These are phyloP conservation scores for Theonella swinhoei DNA, from an alignment of 37 sponge, comb jelly and placozoan genomes.

Conservation along the genomic window DNA sequence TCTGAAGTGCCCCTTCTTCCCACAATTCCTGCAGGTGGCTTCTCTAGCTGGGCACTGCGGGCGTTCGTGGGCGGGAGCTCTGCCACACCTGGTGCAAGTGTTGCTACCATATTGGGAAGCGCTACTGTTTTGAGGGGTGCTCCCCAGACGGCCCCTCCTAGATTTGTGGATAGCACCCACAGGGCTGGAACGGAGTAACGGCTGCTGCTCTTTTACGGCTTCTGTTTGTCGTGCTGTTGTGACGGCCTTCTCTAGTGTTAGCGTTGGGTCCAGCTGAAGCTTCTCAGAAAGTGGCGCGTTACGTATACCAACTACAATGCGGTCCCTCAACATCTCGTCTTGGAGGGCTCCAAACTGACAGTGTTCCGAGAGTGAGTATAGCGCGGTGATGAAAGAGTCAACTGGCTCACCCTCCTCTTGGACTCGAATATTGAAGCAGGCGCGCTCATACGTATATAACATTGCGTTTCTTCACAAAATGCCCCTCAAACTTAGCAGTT, in stretches of 20 bases:
- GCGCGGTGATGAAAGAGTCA: constrained; percentile 40
- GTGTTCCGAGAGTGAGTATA: constrained; percentile 31
- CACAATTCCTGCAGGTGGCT: constrained; percentile 14
- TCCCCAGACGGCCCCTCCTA: not conserved
- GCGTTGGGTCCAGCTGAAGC: constrained; percentile 20
- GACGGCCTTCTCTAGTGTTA: constrained; percentile 28
- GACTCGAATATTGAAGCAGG: constrained; percentile 29
- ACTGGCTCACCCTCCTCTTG: constrained; percentile 51
- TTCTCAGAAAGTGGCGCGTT: constrained; percentile 39
- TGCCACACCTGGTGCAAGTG: constrained; percentile 27
- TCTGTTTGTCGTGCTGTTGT: constrained; percentile 16
- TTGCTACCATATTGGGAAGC: too few relatives aligned
- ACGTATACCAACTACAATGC: constrained; percentile 41
- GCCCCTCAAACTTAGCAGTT: constrained; percentile 7
- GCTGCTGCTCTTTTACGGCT: too few relatives aligned
- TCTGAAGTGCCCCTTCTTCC: too few relatives aligned
- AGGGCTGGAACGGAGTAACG: not conserved
- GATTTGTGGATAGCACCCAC: not conserved
- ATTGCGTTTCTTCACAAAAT: constrained; percentile 29
- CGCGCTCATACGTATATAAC: constrained; percentile 45
- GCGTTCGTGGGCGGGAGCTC: constrained; percentile 1
- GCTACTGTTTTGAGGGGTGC: not conserved
- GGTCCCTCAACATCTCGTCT: constrained; percentile 54
- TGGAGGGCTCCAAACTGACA: too few relatives aligned
- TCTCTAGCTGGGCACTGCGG: constrained; percentile 34